phyloP scores from a whole-genome alignment of 2,888 invertebrate genomes.

The Drosophila melanocephala region DNA sequence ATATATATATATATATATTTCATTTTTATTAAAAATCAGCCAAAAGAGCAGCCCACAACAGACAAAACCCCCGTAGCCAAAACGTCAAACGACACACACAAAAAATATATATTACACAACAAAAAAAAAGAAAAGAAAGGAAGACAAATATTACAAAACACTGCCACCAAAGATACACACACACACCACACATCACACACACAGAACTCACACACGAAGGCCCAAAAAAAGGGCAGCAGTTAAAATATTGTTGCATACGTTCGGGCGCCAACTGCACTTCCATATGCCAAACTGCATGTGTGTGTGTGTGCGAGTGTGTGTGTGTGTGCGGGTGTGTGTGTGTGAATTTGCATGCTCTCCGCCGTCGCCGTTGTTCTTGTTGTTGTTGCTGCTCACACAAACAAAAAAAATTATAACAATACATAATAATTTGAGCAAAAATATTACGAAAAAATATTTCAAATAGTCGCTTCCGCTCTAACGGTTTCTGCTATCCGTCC shows the following conservation, averaged over 20 bases:
- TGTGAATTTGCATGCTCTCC: conserved; percentile 33
- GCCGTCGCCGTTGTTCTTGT: conserved; percentile 10
- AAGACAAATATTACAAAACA: conserved; percentile 59
- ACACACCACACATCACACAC: conserved; percentile 2
- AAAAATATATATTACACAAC: conserved; percentile 31
- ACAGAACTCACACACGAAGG: conserved; percentile 5
- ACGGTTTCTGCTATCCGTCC: conserved; percentile 35
- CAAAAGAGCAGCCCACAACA: conserved; percentile 53
- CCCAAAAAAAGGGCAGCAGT: conserved; percentile 49
- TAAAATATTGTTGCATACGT: conserved; percentile 68
- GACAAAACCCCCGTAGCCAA: conserved; percentile 42
- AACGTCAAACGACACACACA: conserved; percentile 60
- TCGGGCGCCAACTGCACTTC: conserved; percentile 46
- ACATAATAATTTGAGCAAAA: conserved; percentile 79
- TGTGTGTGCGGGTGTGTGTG: not conserved
- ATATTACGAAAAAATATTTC: conserved; percentile 77
- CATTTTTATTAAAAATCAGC: conserved; percentile 71
- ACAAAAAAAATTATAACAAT: conserved; percentile 69
- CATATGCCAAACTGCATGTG: conserved; percentile 26
- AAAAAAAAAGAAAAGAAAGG: conserved; percentile 16
- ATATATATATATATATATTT: conserved; percentile 52
- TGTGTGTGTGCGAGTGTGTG: not conserved
- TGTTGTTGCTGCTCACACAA: conserved; percentile 35
- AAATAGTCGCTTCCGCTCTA: conserved; percentile 76
- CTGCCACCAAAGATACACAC: conserved; percentile 25